A percentile compares a stretch with the other conserved stretches of the same genome.
Conservation (phyloP, 2,113 vertebrate species). For the Artemisiospiza belli region DNA sequence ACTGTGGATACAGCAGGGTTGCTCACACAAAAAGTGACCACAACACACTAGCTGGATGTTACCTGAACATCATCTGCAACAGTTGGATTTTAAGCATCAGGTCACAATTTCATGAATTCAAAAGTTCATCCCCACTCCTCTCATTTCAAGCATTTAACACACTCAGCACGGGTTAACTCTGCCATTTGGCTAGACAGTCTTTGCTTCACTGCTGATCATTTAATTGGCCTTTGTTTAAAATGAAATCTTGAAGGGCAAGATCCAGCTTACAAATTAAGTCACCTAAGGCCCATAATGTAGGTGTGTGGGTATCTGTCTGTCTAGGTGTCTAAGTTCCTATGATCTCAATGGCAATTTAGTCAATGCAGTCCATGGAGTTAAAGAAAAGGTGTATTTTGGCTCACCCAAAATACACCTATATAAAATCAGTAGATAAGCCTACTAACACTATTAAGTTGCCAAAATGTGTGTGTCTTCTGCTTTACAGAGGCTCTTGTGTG, state of each 20-base stretch:
- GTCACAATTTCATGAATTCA: neutral
- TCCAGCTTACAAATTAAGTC: neutral
- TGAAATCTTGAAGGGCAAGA: neutral
- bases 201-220: neutral
- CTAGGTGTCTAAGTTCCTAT: neutral
- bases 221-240: neutral
- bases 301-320: neutral
- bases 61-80: neutral
- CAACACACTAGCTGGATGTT: neutral
- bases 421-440: neutral
- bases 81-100: neutral
- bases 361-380: neutral
- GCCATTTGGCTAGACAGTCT: neutral
- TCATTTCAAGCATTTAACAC: neutral
- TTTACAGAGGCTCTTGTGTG: neutral
- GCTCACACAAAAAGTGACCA: neutral
- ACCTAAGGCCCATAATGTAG: neutral
- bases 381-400: neutral
- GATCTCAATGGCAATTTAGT: neutral
- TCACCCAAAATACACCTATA: neutral
- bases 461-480: neutral
- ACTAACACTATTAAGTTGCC: neutral
- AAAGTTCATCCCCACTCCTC: neutral
- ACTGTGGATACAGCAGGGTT: neutral
- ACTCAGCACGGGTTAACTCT: neutral